Base-by-base conservation (phyloP, 2,888 invertebrate genomes). In the Keiferia lycopersicella region DNA sequence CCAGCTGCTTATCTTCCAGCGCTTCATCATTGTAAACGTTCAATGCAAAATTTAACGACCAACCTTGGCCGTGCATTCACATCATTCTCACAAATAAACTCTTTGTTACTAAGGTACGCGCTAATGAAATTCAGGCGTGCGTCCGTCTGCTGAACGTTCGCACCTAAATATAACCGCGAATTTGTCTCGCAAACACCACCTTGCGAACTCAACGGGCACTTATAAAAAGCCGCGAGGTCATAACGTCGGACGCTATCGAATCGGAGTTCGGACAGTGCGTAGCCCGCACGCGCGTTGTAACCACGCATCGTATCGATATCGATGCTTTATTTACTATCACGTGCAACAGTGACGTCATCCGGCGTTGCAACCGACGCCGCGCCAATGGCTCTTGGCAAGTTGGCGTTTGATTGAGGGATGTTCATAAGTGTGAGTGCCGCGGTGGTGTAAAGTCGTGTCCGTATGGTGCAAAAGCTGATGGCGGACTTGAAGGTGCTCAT, bases 141-240 rank as follows among this genome's bases (percentile, higher is more conserved):
- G 76, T 79, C 79, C 78, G 79, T 79, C 41, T 61, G 77, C 72
- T 70, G 74, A 68, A 75, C 73, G 74, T 76, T 74, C 77, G 73
- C 60, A 45, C 79, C 88, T 88, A 88, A 88, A 86, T 89, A 87
- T 89, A 89, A 86, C 84, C 80, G 75, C 76, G 76, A 76, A 77
- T 80, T 78, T 79, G 79, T 82, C 80, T 83, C 84, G 76, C 80
- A 80, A 77, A 81, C 79, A 86, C 69, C 82, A 86, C 84, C 84
- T 88, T 86, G 83, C 86, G 82, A 83, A 79, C 87, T 87, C 88
- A 84, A 85, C 86, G 85, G 86, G 75, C 84, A 85, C 87, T 88
- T 91, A 91, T 90, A 90, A 91, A 91, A 90, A 90, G 90, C 84
- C 80, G 76, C 84, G 90, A 91, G 91, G 90, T 89, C 90, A 87